Base-by-base conservation (phyloP, 2,113 vertebrate genomes). In the Struthidea cinerea region DNA sequence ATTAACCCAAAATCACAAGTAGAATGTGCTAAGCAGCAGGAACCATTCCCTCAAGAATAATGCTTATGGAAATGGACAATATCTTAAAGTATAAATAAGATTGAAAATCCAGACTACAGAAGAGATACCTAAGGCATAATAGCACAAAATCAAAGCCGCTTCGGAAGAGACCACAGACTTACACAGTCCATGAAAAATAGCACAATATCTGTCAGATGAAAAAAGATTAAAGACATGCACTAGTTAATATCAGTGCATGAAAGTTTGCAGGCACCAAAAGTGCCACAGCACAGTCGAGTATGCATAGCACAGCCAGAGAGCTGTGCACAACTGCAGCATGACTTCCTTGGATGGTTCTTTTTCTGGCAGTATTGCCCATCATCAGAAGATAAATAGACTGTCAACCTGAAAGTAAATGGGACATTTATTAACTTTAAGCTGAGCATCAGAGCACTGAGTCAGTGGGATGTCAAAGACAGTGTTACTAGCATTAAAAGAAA, bases 391-490 rank as follows among this genome's bases (percentile, higher is more conserved):
- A 96, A 93, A 95, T 69, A 93, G 88, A 89, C 89, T 94, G 89
- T 82, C 86, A 96, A 24, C 64, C 39, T 86, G 86, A 96, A 94
- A 92, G 86, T 81, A 96, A 96, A 92, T 84, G 73, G 84, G 76
- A 92, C 73, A 92, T 95, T 87, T 91, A 96, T 95, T 92, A 95
- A 96, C 86, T 96, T 92, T 90, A 90, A 78, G 47, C 64, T 87
- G 60, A 57, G 56, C 35, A n/a, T 85, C 85, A 79, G n/a, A 87
- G 44, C 61, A 65, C 41, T 59, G 74, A 95, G 74, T 19, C 70
- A 57, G 47, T 69, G 50, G 26, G 46, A 53, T 88, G 55, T 85
- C 75, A 86, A 76, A 94, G 26, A 73, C 7, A n/a, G 19, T 41
- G n/a, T 55, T 78, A 64, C 24, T 18, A 65, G 50, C 57, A 85